phyloP scores from a whole-genome alignment of 2,888 invertebrate species.

The Parochlus steinenii region DNA sequence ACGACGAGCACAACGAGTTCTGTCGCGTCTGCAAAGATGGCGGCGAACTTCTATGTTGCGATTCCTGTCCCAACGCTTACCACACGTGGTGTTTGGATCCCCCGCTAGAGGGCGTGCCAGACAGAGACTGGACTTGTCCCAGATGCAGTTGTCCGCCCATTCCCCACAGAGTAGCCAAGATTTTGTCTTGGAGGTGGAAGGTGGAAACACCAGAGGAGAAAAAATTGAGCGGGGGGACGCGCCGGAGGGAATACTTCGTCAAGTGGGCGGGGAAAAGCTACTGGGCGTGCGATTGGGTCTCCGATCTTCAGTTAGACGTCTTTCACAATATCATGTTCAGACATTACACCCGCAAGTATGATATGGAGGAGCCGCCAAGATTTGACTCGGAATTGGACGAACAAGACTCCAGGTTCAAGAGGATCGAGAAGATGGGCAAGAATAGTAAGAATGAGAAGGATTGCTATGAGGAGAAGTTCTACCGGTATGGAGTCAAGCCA shows the following conservation, averaged over 20 bases:
- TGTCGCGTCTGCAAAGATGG: conserved; percentile 95
- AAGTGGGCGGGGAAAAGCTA: conserved; percentile 95
- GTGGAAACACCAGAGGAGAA: conserved; percentile 43
- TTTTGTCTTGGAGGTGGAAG: conserved; percentile 93
- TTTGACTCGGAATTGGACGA: conserved; percentile 79
- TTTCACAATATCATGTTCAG: conserved; percentile 88
- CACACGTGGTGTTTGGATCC: conserved; percentile 94
- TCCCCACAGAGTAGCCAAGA: conserved; percentile 73
- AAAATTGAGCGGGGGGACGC: conserved; percentile 29
- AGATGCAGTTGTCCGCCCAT: conserved; percentile 73
- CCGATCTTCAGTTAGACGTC: conserved; percentile 85
- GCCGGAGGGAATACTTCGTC: conserved; percentile 88
- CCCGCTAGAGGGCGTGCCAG: conserved; percentile 80
- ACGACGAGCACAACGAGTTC: conserved; percentile 94
- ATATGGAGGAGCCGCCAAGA: conserved; percentile 95
- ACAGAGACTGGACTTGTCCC: conserved; percentile 97
- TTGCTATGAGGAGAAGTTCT: conserved; percentile 42
- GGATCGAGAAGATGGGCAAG: conserved; percentile 38
- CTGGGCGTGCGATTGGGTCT: conserved; percentile 97
- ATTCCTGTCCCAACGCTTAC: conserved; percentile 91
- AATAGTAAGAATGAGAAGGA: conserved; percentile 29
- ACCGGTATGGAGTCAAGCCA: conserved; percentile 88
- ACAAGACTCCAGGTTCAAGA: conserved; percentile 52
- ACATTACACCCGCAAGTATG: conserved; percentile 85
- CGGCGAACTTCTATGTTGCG: conserved; percentile 93